Evolutionary conservation across 2,797 vertebrate genomes (phyloP).

Genomic region (Distichodus sexfasciatus): DNA sequence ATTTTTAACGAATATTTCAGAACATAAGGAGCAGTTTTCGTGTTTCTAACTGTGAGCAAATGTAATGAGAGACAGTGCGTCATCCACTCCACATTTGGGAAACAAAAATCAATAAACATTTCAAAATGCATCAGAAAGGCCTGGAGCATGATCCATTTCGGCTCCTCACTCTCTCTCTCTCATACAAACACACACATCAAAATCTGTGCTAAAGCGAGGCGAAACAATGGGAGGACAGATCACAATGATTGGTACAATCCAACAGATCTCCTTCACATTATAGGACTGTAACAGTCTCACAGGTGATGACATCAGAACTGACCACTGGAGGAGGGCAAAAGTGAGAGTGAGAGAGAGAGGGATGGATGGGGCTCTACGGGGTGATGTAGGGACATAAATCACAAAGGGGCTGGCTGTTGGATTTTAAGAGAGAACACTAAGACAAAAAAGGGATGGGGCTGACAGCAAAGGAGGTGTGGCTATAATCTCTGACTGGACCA

Average conservation of each 20-base stretch:
- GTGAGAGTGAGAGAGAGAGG: no score
- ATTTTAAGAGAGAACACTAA: constrained; percentile 51
- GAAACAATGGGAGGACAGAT: constrained; percentile 22
- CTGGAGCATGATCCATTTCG: background rate
- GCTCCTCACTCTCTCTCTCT: background rate
- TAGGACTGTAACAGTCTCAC: constrained; percentile 25
- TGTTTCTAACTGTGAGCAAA: background rate
- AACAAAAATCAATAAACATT: constrained; percentile 51
- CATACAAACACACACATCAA: constrained; percentile 27
- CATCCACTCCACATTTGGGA: constrained; percentile 68
- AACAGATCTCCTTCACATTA: constrained; percentile 31
- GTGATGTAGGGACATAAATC: constrained; percentile 49
- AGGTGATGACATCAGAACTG: constrained; percentile 30
- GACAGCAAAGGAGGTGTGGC: constrained; percentile 45
- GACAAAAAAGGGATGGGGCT: constrained; percentile 18
- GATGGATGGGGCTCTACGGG: constrained; percentile 43
- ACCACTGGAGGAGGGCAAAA: constrained; percentile 55
- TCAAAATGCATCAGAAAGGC: constrained; percentile 36
- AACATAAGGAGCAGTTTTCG: background rate
- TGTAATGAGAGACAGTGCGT: constrained; percentile 59
- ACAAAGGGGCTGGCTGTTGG: background rate
- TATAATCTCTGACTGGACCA: constrained; percentile 75
- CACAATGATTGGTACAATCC: constrained; percentile 54
- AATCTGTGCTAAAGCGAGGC: constrained; percentile 41
- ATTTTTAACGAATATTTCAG: no score